Percentiles rank a stretch among this genome's conserved stretches.
These are phyloP conservation scores for Myzus persicae DNA, from an alignment of 1,140 invertebrate genomes.

Conservation along the genomic window DNA sequence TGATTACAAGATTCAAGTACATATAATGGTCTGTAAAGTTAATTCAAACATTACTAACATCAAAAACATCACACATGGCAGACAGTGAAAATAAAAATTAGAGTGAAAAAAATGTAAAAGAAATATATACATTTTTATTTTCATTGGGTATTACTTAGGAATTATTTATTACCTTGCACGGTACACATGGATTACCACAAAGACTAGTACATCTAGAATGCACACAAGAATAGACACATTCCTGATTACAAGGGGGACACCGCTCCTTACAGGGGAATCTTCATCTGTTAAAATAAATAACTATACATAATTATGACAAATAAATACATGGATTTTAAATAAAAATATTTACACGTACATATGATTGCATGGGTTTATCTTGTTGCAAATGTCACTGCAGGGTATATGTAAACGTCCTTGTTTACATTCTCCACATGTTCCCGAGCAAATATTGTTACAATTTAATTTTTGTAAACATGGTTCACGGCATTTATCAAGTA, in stretches of 20 bases:
- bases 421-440: constrained; percentile 66
- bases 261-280: constrained; percentile 68
- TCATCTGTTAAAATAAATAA: constrained; percentile 67
- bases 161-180: constrained; percentile 67
- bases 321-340: no score
- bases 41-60: no score
- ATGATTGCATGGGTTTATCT: constrained; percentile 68
- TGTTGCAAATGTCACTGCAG: constrained; percentile 68
- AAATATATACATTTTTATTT: neutral
- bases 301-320: no score
- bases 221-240: constrained; percentile 70
- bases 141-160: neutral
- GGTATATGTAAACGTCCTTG: constrained; percentile 68
- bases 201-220: constrained; percentile 68
- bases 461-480: constrained; percentile 63
- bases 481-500: constrained; percentile 62
- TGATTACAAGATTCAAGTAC: neutral
- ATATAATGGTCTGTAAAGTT: no score
- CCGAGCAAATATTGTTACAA: constrained; percentile 66
- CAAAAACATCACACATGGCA: no score
- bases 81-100: neutral
- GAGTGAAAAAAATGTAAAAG: no score
- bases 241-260: constrained; percentile 71
- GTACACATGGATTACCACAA: constrained; percentile 71
- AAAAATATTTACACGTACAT: constrained; percentile 61